Evolutionary conservation across 2,888 invertebrate species (phyloP), one percentile per base, ranked within the genome.

Genomic region (Anoplius nigerrimus): DNA sequence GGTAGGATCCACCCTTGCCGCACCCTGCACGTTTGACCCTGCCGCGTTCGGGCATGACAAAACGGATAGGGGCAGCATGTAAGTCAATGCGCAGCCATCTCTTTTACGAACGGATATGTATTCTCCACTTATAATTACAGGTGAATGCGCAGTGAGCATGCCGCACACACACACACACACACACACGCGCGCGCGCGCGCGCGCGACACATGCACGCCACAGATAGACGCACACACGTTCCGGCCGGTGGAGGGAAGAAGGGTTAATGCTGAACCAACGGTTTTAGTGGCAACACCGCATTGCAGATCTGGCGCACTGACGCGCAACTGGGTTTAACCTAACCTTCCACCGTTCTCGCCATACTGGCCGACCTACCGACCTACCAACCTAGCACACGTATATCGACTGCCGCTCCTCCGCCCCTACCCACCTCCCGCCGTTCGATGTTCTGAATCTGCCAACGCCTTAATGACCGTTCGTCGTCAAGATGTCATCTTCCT

Each of bases 231-330:
- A n/a, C n/a, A 62, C n/a, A 48, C 42, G 51, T 57, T 34, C 4
- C 20, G 24, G 43, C 52, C 66, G 54, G 34, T 42, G 61, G 66
- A 60, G 64, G 34, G 52, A 59, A 58, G 65, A 68, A 69, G 67
- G 73, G 74, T 74, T 68, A 71, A 69, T 76, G 79, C 75, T 74
- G 80, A 80, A 78, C 82, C 79, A 80, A 83, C 82, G 76, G 80
- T 82, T 73, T 83, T 75, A 77, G 76, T 83, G 86, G 87, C 85
- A 86, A 84, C 86, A 85, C 88, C 88, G 88, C 88, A 88, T 88
- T 88, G 88, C 88, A 84, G 88, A 87, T 88, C 84, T 83, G 80
- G 61, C 82, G 83, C 81, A 84, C 84, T 86, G 84, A 85, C 86
- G 84, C 81, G 84, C 80, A 78, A 81, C 82, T 80, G 79, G 80